Evolutionary conservation across 2,113 vertebrate species (phyloP).

Genomic region (Plotosus lineatus): DNA sequence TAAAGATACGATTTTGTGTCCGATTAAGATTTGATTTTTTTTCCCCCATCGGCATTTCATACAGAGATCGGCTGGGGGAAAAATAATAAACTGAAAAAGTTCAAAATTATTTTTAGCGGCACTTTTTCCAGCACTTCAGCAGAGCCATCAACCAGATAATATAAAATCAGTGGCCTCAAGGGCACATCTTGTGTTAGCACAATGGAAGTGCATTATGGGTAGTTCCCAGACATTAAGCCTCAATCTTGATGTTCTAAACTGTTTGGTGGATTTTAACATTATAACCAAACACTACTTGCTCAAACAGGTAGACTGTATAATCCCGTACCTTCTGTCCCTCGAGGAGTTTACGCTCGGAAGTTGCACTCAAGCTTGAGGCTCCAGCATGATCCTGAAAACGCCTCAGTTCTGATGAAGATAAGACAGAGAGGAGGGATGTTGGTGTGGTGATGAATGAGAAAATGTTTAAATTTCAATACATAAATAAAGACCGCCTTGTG

Average conservation of each 20-base stretch:
- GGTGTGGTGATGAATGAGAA: background rate
- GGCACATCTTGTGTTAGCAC: background rate
- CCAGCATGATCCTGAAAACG: conserved; percentile 78
- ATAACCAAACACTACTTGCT: background rate
- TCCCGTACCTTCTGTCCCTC: conserved; percentile 83
- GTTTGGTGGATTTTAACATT: background rate
- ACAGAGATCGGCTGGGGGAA: too few species aligned
- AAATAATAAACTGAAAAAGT: too few species aligned
- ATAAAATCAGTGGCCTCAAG: too few species aligned
- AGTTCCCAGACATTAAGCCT: background rate
- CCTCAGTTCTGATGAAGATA: conserved; percentile 74
- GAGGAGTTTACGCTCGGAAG: conserved; percentile 87
- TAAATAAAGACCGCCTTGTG: background rate
- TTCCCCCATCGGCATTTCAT: too few species aligned
- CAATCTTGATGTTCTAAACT: background rate
- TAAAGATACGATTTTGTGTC: too few species aligned
- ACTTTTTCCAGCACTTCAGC: too few species aligned
- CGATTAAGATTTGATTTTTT: too few species aligned
- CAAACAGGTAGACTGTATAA: background rate
- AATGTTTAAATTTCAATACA: background rate
- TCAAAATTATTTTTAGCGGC: too few species aligned
- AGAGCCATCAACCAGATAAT: too few species aligned
- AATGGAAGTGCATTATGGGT: background rate
- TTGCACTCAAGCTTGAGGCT: conserved; percentile 69
- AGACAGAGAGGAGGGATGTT: background rate